phyloP scores from a whole-genome alignment of 2,797 vertebrate genomes.

The Sphenopsis melanotis region DNA sequence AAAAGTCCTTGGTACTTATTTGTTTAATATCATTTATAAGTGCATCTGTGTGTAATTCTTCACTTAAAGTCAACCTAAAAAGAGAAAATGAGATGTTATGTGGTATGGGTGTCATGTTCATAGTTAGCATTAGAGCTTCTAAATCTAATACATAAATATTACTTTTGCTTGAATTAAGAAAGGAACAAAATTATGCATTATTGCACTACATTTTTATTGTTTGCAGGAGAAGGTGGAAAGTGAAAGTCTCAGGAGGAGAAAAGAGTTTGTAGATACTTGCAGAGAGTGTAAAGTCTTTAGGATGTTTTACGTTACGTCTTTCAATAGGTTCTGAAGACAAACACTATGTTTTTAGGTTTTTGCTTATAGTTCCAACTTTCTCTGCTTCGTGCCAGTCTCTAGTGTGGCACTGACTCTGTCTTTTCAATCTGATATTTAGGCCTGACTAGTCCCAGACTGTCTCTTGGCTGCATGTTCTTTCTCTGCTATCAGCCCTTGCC shows the following conservation, averaged over 20 bases:
- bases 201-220: not conserved
- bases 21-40: not conserved
- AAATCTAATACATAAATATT: not conserved
- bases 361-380: not conserved
- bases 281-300: not conserved
- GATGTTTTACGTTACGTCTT: not conserved
- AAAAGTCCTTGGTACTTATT: not conserved
- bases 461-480: not conserved
- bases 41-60: not conserved
- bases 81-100: not conserved
- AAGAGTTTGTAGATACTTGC: not conserved
- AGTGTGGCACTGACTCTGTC: not conserved
- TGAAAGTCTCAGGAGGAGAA: not conserved
- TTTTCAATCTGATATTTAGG: not conserved
- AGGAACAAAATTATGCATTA: not conserved
- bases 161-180: not conserved
- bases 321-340: not conserved
- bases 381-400: not conserved
- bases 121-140: not conserved
- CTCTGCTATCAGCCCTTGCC: not conserved
- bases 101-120: not conserved
- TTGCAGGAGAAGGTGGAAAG: not conserved
- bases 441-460: not conserved
- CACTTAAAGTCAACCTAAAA: not conserved
- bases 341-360: not conserved